phyloP scores from a whole-genome alignment of 2,888 invertebrate species.

The Nemotelus nigrinus region DNA sequence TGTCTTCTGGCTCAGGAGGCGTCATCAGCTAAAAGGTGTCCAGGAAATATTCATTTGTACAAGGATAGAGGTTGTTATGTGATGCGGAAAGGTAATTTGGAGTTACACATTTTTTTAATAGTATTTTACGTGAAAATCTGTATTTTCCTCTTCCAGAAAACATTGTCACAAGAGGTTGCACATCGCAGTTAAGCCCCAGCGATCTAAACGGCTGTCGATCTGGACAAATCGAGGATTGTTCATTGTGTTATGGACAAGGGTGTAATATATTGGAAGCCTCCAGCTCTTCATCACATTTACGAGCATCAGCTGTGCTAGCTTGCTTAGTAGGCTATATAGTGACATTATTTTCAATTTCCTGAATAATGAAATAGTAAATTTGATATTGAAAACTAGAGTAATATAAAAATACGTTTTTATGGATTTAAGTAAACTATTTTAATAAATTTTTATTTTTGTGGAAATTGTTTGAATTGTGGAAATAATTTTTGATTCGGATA shows the following conservation, averaged over 20 bases:
- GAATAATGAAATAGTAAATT: not conserved
- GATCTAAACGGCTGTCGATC: slow-evolving; percentile 25
- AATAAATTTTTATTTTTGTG: not conserved
- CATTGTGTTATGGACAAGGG: not conserved
- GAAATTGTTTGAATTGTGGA: not conserved
- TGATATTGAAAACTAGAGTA: not conserved
- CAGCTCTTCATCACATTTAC: not conserved
- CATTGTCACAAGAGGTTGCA: slow-evolving; percentile 22
- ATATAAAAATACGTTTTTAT: no score
- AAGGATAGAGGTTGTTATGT: slow-evolving; percentile 52
- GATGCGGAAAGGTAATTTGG: slow-evolving; percentile 49
- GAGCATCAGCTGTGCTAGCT: not conserved
- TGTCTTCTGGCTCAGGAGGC: not conserved
- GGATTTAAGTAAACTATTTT: no score
- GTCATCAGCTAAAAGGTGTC: slow-evolving; percentile 27
- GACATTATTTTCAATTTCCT: not conserved
- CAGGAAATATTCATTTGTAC: slow-evolving; percentile 36
- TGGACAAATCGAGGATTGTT: not conserved
- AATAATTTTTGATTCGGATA: not conserved
- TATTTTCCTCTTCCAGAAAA: slow-evolving; percentile 41
- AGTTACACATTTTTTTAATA: no score
- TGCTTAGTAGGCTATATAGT: not conserved
- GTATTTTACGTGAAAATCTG: not conserved
- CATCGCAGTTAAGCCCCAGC: not conserved
- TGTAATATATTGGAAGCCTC: slow-evolving; percentile 21